phyloP scores from a whole-genome alignment of 2,797 vertebrate species.

The Myotis planiceps region DNA sequence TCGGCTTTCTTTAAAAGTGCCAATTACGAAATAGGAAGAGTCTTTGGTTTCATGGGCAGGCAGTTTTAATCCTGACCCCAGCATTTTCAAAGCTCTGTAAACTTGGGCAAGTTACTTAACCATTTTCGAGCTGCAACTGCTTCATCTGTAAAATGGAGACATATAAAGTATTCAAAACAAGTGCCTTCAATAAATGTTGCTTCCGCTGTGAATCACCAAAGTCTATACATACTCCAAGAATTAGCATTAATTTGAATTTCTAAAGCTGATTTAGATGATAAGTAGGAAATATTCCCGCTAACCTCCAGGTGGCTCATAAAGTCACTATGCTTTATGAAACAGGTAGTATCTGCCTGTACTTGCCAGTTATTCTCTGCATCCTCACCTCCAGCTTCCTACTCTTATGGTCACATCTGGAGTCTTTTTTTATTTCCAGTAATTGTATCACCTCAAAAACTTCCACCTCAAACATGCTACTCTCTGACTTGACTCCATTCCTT shows the following conservation, averaged over 20 bases:
- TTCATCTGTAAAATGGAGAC: not conserved
- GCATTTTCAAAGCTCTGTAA: not conserved
- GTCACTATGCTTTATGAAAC: not conserved
- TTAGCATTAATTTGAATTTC: constrained; percentile 13
- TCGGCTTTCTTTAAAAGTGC: not conserved
- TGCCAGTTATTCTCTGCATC: not conserved
- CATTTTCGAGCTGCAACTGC: not conserved
- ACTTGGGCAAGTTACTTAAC: not conserved
- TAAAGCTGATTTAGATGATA: constrained; percentile 4
- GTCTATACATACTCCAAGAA: not conserved
- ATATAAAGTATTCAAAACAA: not conserved
- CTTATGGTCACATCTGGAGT: not conserved
- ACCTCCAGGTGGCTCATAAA: not conserved
- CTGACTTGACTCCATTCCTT: not conserved
- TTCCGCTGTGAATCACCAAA: not conserved
- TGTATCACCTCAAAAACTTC: not conserved
- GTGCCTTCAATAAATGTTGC: constrained; percentile 13
- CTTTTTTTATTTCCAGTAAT: not conserved
- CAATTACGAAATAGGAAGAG: not conserved
- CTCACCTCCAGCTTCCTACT: not conserved
- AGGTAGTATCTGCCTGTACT: not conserved
- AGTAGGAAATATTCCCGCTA: not conserved
- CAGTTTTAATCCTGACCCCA: not conserved
- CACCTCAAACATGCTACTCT: not conserved
- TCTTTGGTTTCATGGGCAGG: not conserved